A percentile compares a stretch with the other conserved stretches of the same genome.
phyloP scores from a whole-genome alignment of 2,888 invertebrate species.

The Eupeodes luniger region DNA sequence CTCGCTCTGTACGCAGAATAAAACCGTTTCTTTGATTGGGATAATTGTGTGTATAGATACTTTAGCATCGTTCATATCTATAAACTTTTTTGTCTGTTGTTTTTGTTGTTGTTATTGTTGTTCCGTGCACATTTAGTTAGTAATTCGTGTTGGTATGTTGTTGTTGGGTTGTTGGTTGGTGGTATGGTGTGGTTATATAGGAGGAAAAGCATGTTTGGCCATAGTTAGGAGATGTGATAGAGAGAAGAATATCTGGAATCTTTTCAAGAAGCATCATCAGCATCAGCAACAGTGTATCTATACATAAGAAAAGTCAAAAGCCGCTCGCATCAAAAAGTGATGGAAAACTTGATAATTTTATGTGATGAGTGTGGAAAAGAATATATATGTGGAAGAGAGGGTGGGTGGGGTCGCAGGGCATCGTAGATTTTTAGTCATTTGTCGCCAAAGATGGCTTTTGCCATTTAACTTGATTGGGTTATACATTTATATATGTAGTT shows the following conservation, averaged over 20 bases:
- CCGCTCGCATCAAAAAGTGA: slow-evolving; percentile 42
- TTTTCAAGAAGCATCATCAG: neutral
- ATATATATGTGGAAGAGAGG: slow-evolving; percentile 4
- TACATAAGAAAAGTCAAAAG: neutral
- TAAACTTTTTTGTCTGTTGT: slow-evolving; percentile 43
- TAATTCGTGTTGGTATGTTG: slow-evolving; percentile 71
- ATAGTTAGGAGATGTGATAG: slow-evolving; percentile 36
- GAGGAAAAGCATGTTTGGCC: slow-evolving; percentile 60
- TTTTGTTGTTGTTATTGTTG: slow-evolving; percentile 5
- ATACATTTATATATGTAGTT: neutral
- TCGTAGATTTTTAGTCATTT: slow-evolving; percentile 36
- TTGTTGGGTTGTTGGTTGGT: slow-evolving; percentile 54
- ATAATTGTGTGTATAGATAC: slow-evolving; percentile 63
- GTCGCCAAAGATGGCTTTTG: slow-evolving; percentile 49
- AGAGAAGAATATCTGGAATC: slow-evolving; percentile 38
- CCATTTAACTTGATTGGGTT: slow-evolving; percentile 50
- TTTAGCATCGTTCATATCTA: slow-evolving; percentile 71
- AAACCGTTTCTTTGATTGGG: slow-evolving; percentile 64
- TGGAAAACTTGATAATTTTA: slow-evolving; percentile 65
- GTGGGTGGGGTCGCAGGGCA: neutral
- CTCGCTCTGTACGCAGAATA: slow-evolving; percentile 10
- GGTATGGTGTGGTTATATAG: slow-evolving; percentile 43
- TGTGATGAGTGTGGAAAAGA: neutral
- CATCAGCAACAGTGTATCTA: neutral
- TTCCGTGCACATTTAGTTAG: slow-evolving; percentile 24